Evolutionary conservation across 2,113 vertebrate genomes (phyloP).

Genomic region (Puma concolor): DNA sequence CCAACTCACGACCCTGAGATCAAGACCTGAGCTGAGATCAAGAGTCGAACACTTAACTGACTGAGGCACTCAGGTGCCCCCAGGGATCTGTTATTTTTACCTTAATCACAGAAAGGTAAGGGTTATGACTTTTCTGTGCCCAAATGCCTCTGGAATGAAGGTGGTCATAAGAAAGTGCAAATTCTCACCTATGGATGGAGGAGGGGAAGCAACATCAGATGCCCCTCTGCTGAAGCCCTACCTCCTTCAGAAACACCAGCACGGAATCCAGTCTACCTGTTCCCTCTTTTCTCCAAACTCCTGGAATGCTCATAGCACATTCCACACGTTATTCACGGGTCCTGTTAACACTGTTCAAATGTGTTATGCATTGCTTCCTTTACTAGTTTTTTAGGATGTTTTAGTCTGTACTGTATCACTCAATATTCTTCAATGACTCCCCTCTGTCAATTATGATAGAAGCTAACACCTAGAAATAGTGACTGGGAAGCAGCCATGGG

Average conservation of each 20-base stretch:
- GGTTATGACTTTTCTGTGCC: not conserved
- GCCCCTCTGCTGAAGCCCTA: not conserved
- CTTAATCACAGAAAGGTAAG: not conserved
- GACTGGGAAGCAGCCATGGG: not conserved
- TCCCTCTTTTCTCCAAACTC: not conserved
- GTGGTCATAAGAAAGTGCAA: not conserved
- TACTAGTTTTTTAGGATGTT: not conserved
- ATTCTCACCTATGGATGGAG: not conserved
- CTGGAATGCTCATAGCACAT: not conserved
- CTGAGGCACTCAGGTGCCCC: too few species aligned
- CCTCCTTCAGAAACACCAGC: not conserved
- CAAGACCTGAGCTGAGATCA: too few species aligned
- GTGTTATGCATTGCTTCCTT: not conserved
- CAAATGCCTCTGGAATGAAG: not conserved
- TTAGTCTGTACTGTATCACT: not conserved
- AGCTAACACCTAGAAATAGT: not conserved
- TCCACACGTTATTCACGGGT: not conserved
- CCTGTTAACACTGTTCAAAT: not conserved
- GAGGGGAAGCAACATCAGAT: not conserved
- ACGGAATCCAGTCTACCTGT: not conserved
- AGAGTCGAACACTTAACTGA: too few species aligned
- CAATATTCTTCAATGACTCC: not conserved
- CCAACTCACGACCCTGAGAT: too few species aligned
- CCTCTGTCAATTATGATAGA: not conserved
- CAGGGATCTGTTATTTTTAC: not conserved